phyloP scores from a whole-genome alignment of 2,113 vertebrate species.

The Oryctolagus cuniculus region mOryCun1.1 NC_091440.1:67573501-67574000 shows the following conservation, averaged over 20 bases:
- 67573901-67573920: background rate
- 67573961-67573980: background rate
- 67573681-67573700: background rate
- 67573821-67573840: background rate
- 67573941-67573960: background rate
- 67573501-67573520: background rate
- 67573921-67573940: background rate
- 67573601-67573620: background rate
- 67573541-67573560: background rate
- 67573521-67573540: background rate
- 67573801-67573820: background rate
- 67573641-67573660: background rate
- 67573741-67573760: conserved; percentile 16
- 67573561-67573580: background rate
- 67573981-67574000: background rate
- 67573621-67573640: conserved; percentile 24
- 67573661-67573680: background rate
- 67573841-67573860: background rate
- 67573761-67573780: conserved; percentile 11
- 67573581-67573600: conserved; percentile 23
- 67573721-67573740: background rate
- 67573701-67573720: conserved; percentile 18
- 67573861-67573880: background rate
- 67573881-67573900: background rate
- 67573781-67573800: background rate